These are phyloP conservation scores for Flexamia atlantica DNA, from an alignment of 2,888 invertebrate genomes.

Conservation along the genomic window DNA sequence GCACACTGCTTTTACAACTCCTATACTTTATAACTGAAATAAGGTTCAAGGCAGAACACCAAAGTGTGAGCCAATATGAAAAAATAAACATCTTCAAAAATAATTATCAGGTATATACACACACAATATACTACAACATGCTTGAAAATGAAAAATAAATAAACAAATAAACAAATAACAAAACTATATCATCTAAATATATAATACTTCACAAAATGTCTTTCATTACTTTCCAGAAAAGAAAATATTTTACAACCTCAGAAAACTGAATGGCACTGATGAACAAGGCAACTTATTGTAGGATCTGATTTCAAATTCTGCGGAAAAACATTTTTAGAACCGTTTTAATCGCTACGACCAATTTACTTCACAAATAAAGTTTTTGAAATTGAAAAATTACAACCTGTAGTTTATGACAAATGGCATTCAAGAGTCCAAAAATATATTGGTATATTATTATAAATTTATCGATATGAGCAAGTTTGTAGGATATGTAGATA, in stretches of 20 bases:
- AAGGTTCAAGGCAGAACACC: too few relatives aligned
- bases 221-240: neutral
- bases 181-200: neutral
- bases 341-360: neutral
- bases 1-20: too few relatives aligned
- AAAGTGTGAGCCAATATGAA: too few relatives aligned
- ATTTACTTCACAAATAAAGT: neutral
- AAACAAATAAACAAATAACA: neutral
- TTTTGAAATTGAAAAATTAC: conserved; percentile 12
- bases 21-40: too few relatives aligned
- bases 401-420: neutral
- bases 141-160: neutral
- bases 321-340: too few relatives aligned
- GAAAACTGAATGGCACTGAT: neutral
- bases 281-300: neutral
- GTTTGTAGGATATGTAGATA: conserved; percentile 3
- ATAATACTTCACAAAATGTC: conserved; percentile 20
- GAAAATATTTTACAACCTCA: neutral
- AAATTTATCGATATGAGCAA: conserved; percentile 3
- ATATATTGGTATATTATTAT: neutral
- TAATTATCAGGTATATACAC: too few relatives aligned
- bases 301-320: neutral
- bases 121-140: too few relatives aligned
- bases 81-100: too few relatives aligned
- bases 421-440: neutral